Evolutionary conservation across 2,113 vertebrate genomes (phyloP).

Genomic region (Cepphus grylle): DNA sequence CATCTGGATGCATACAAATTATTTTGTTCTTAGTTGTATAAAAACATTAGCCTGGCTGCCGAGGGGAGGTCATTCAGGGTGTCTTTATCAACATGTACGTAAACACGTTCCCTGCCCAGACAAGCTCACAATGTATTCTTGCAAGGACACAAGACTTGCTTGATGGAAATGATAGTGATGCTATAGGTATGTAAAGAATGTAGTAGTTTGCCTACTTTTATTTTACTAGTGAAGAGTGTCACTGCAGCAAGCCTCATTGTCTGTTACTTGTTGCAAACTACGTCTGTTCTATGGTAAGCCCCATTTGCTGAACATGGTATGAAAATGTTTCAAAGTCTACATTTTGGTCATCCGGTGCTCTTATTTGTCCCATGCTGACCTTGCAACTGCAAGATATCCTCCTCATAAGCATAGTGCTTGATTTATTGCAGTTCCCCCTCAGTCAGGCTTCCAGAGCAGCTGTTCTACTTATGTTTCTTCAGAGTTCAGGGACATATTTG

Average conservation of each 20-base stretch:
- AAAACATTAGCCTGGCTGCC: background rate
- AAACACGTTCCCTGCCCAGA: background rate
- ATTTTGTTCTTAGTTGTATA: conserved; percentile 39
- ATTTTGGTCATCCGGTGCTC: background rate
- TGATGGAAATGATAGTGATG: background rate
- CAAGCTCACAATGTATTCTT: background rate
- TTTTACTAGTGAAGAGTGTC: background rate
- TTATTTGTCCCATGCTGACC: background rate
- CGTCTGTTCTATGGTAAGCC: background rate
- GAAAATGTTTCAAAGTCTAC: background rate
- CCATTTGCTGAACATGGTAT: background rate
- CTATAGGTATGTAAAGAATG: background rate
- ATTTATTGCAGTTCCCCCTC: background rate
- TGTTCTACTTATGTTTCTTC: background rate
- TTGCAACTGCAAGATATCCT: background rate
- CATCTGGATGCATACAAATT: conserved; percentile 55
- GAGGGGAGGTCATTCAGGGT: conserved; percentile 2
- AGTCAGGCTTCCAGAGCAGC: background rate
- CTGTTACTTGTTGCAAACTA: background rate
- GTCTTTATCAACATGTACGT: background rate
- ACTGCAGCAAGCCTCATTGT: background rate
- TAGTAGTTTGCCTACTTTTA: background rate
- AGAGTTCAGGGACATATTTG: background rate
- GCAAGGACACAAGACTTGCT: background rate
- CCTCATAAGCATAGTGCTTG: background rate